Evolutionary conservation across 2,113 vertebrate genomes (phyloP).

Genomic region (Psephotus haematonotus): DNA sequence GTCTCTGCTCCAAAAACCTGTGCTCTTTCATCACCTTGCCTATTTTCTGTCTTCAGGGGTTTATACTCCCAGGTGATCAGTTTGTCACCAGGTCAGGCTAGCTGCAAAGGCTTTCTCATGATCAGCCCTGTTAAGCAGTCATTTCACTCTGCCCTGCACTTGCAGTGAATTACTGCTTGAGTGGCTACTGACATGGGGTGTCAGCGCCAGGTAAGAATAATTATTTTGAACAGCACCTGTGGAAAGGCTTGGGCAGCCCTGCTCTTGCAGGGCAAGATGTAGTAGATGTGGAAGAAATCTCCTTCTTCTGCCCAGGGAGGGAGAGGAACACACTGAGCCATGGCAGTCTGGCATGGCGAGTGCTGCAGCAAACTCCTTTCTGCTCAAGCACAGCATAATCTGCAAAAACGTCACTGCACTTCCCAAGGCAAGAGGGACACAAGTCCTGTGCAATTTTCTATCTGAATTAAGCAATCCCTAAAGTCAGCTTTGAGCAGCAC

Average conservation of each 20-base stretch:
- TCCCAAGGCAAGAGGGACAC: slow-evolving; percentile 17
- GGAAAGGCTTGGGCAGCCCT: background rate
- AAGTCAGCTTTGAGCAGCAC: background rate
- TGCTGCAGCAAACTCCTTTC: background rate
- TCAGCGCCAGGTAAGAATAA: background rate
- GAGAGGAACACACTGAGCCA: background rate
- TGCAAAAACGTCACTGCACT: background rate
- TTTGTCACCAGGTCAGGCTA: background rate
- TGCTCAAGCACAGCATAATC: background rate
- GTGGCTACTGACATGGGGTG: accelerated
- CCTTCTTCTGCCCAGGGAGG: background rate
- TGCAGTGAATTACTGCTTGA: background rate
- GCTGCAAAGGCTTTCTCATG: background rate
- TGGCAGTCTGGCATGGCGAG: accelerated
- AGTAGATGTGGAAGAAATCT: background rate
- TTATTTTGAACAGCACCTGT: background rate
- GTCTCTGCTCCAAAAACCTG: background rate
- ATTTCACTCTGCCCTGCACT: background rate
- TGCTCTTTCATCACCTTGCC: background rate
- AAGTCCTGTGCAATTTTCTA: slow-evolving; percentile 10
- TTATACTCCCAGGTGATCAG: background rate
- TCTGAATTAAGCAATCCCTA: slow-evolving; percentile 1
- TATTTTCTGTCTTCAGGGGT: background rate
- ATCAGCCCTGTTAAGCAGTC: background rate
- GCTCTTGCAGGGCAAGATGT: background rate